Evolutionary conservation across 2,797 vertebrate species (phyloP), one percentile per base, ranked within the genome.

Genomic region (Danio jaintianensis): DNA sequence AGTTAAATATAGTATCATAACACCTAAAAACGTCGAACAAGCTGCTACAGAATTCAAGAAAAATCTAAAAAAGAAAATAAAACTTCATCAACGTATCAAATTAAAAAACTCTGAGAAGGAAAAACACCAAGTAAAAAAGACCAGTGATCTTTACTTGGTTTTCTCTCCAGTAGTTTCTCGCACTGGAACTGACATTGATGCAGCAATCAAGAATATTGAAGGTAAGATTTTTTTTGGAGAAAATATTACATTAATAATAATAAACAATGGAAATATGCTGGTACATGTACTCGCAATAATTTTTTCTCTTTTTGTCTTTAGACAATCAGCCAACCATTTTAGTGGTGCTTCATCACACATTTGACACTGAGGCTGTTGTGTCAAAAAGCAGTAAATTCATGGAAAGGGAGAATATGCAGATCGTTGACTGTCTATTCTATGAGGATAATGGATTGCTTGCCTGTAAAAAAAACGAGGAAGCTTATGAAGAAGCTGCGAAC

Each of bases 321-420:
- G 47, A 16, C 0, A 16, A 7, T 15, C 78, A 59, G 38, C 61
- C 61, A 12, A 20, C 69, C 16, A 53, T 82, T 66, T 70, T 82
- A 13, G 68, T 82, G 75, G 81, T 67, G 9, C 68, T 82, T 22
- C 68, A 82, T 73, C 61, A 82, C 52, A 78, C 81, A 2, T 79
- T 73, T 61, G 11, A 82, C 11, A 7, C 52, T 53, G 69, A 82
- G 6, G 0, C 1, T 6, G 6, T 67, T 68, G 61, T 52, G 50
- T 15, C 69, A 74, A 38, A 78, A 4, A 78, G 75, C 52, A 40
- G 13, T 8, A 71, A 4, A 77, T 20, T 8, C 22, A 67, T 72
- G 18, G 0, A 13, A 1, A 72, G 75, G 29, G 0, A 29, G 0
- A 43, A 78, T 2, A 53, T 18, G n/a, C 15, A 59, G 13, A 4